These are phyloP conservation scores for Sarotherodon lohbergeri DNA, from an alignment of 2,113 vertebrate species.

Conservation along the genomic window DNA sequence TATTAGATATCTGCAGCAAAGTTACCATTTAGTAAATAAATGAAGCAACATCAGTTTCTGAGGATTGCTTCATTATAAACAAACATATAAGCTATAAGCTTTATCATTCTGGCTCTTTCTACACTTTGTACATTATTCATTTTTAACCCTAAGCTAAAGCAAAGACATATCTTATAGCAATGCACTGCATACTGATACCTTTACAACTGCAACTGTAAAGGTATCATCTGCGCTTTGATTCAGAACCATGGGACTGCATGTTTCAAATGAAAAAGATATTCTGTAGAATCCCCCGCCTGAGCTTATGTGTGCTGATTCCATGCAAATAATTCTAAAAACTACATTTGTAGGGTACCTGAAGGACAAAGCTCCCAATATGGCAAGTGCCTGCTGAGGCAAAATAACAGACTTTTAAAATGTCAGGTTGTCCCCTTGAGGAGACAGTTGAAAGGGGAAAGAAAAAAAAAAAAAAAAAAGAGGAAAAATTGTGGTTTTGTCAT, in stretches of 20 bases:
- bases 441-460: neutral
- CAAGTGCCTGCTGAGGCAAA: conserved; percentile 53
- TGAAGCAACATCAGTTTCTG: neutral
- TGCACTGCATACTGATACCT: neutral
- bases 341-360: conserved; percentile 24
- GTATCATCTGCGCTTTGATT: neutral
- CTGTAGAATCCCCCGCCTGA: neutral
- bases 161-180: neutral
- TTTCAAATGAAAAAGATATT: conserved; percentile 1
- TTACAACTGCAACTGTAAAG: neutral
- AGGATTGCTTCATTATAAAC: neutral
- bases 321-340: neutral
- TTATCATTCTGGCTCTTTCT: neutral
- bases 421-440: conserved; percentile 57
- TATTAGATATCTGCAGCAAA: neutral
- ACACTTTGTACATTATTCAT: neutral
- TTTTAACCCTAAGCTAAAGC: neutral
- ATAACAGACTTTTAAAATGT: conserved; percentile 61
- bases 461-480: neutral
- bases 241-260: neutral
- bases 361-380: conserved; percentile 43
- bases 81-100: neutral
- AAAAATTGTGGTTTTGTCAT: conserved; percentile 47
- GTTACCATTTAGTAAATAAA: neutral
- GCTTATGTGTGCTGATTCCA: neutral